These are phyloP conservation scores for Nudaria mundana DNA, from an alignment of 2,888 invertebrate species.

Conservation along the genomic window DNA sequence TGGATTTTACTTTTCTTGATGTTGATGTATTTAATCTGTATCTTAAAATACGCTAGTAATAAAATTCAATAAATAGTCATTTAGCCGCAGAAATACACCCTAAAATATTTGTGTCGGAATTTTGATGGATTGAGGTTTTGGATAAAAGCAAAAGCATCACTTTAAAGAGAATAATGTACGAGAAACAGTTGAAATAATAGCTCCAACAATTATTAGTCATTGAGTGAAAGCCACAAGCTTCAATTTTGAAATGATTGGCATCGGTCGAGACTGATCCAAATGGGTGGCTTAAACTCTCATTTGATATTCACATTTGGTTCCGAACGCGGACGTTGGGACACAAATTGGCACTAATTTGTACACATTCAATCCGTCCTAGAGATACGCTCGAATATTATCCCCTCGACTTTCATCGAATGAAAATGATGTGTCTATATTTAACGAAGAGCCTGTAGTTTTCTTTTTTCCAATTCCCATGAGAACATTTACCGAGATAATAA, in stretches of 20 bases:
- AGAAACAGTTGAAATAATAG: slow-evolving; percentile 31
- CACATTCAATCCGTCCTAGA: slow-evolving; percentile 54
- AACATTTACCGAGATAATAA: background rate
- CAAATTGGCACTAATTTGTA: slow-evolving; percentile 72
- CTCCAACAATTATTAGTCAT: slow-evolving; percentile 48
- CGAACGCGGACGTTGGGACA: slow-evolving; percentile 50
- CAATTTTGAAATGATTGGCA: slow-evolving; percentile 71
- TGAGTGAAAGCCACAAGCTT: slow-evolving; percentile 59
- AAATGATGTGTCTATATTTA: slow-evolving; percentile 1
- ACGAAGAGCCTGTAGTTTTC: no score
- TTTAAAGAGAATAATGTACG: no score
- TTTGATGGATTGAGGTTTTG: no score
- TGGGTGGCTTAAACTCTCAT: slow-evolving; percentile 73
- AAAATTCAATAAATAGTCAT: no score
- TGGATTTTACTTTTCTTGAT: no score
- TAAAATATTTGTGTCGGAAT: no score
- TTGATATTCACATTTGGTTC: slow-evolving; percentile 73
- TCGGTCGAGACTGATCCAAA: slow-evolving; percentile 68
- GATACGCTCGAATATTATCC: slow-evolving; percentile 20
- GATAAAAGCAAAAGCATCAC: no score
- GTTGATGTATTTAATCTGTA: no score
- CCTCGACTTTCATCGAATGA: slow-evolving; percentile 25
- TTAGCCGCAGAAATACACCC: no score
- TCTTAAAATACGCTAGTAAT: no score
- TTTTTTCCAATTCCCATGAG: no score